Conservation (phyloP, 2,888 invertebrate genomes). For the Platycnemis pennipes region DNA sequence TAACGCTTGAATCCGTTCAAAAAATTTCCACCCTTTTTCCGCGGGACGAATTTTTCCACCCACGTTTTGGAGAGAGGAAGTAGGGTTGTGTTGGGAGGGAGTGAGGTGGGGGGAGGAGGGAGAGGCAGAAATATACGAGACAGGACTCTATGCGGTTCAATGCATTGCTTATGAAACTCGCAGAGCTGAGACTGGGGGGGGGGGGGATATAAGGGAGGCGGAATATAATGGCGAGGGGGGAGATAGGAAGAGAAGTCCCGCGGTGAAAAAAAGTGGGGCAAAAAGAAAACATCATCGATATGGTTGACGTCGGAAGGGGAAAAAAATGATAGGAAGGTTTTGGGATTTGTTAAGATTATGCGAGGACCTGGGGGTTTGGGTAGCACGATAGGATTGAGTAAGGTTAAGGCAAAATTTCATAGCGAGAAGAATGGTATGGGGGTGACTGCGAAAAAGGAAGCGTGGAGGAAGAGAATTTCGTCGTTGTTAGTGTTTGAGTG, state of each 20-base stretch:
- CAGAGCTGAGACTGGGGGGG: neutral
- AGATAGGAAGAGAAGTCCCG: neutral
- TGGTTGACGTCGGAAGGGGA: neutral
- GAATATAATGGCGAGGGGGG: neutral
- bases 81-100: too few species aligned
- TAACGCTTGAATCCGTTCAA: neutral
- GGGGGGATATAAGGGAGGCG: neutral
- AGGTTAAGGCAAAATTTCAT: slow-evolving; percentile 11
- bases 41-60: neutral
- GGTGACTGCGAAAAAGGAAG: neutral
- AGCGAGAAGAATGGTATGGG: too few species aligned
- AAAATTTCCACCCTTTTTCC: slow-evolving; percentile 12
- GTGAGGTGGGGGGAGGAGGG: neutral
- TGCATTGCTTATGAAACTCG: slow-evolving; percentile 61
- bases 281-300: slow-evolving; percentile 23
- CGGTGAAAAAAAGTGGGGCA: neutral
- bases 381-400: neutral
- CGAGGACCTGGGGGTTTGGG: neutral
- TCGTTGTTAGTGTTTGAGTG: neutral
- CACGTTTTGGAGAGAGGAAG: neutral
- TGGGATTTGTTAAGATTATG: slow-evolving; percentile 34
- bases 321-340: neutral
- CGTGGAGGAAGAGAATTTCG: neutral
- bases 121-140: slow-evolving; percentile 12
- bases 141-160: slow-evolving; percentile 46